These are phyloP conservation scores for Microtus richardsoni DNA, from an alignment of 2,113 vertebrate species.

Conservation along the genomic window DNA sequence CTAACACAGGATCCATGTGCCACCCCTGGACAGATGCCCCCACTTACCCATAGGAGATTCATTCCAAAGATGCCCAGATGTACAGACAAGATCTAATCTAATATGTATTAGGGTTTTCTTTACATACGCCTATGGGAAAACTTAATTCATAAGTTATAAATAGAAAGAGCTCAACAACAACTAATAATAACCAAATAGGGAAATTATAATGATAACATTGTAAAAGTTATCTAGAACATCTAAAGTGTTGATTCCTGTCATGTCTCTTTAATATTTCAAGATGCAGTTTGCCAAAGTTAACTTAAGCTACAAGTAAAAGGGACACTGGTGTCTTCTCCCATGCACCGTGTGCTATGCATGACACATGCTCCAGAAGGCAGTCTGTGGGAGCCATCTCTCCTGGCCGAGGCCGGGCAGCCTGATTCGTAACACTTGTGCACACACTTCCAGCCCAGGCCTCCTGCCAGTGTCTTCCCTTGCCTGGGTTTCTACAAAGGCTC, in stretches of 20 bases:
- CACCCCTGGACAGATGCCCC: rapidly evolving
- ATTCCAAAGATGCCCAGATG: neutral
- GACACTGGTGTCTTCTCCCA: rapidly evolving
- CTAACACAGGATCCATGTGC: neutral
- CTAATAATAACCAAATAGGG: neutral
- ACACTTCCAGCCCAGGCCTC: neutral
- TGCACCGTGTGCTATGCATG: too few species aligned
- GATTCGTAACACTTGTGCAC: too few species aligned
- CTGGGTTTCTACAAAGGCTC: neutral
- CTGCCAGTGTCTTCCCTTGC: neutral
- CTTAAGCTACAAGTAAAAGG: neutral
- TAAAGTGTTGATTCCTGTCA: neutral
- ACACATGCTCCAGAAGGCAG: neutral
- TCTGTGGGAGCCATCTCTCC: neutral
- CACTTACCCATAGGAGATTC: neutral
- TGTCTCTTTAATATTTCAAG: neutral
- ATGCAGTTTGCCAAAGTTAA: neutral
- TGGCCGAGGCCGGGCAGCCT: neutral
- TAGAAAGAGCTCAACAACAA: neutral
- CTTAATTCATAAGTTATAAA: neutral
- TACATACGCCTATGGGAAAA: neutral
- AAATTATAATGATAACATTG: neutral
- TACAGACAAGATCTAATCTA: neutral
- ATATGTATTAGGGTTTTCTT: neutral
- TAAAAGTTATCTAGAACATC: neutral